Evolutionary conservation across 35 echinoderm and acorn worm genomes (phyloP).

Genomic region (Apostichopus japonicus): DNA sequence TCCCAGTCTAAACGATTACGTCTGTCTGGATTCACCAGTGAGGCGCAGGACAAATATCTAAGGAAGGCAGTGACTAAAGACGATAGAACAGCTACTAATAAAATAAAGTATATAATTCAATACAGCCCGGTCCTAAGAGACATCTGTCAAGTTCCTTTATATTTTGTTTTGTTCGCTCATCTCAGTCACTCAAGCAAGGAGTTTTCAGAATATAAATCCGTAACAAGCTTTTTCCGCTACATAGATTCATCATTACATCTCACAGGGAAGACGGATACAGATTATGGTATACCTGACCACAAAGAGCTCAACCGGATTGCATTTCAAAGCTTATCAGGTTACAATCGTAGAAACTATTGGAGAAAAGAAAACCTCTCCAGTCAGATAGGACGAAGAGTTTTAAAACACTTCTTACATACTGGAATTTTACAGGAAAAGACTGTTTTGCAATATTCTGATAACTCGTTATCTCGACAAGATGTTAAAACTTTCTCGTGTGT

Average conservation of each 20-base stretch:
- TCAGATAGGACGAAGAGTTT: background rate
- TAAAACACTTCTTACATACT: background rate
- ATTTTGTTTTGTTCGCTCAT: background rate
- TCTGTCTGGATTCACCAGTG: background rate
- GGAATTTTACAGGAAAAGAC: background rate
- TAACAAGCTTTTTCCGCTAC: background rate
- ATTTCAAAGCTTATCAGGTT: background rate
- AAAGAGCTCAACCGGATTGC: background rate
- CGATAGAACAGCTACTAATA: background rate
- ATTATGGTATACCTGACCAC: background rate
- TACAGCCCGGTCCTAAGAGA: background rate
- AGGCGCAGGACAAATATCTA: background rate
- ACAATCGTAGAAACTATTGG: background rate
- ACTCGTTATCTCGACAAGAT: background rate
- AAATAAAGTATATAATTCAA: background rate
- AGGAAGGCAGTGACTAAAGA: background rate
- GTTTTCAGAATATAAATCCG: background rate
- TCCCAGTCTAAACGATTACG: background rate
- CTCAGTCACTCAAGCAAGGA: background rate
- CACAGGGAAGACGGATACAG: background rate
- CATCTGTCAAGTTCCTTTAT: conserved; percentile 9
- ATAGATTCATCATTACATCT: background rate
- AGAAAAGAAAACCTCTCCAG: background rate
- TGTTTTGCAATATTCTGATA: background rate
- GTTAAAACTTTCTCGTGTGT: background rate